Base-by-base conservation (phyloP, 1,140 invertebrate genomes). In the Polypedilum vanderplanki region DNA sequence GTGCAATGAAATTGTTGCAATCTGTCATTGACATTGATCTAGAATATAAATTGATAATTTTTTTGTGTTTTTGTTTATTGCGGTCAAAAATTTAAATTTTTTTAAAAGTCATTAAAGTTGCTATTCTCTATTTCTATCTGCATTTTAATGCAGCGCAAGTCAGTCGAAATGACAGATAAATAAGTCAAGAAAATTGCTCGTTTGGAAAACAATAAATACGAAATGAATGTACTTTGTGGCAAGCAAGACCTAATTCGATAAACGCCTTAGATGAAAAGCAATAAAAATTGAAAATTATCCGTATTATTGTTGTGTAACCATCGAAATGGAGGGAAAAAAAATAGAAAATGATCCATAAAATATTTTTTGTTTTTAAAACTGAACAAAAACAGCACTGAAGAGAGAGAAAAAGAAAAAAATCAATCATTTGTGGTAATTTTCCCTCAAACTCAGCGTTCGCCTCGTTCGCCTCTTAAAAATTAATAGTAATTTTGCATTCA, bases 401-500 rank as follows among this genome's bases (percentile, higher is more conserved):
- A 33, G 24, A 33, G 24, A 33, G 5, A 33, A 57, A 22, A 10
- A 70, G 20, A 20, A 20, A 22, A 70, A 70, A 70, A 70, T 70
- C 65, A 70, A 70, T 70, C 65, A 70, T 70, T 70, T 70, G 65
- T 22, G 65, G 65, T 70, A 70, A 22, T 18, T 70, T 70, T 70
- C 20, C 10, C 18, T 70, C 65, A 20, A 18, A 18, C 17, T 20
- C n/a, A 20, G 7, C 17, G 20, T 3, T 10, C 17, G 24, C 24
- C 24, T 33, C 24, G 24, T 33, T 33, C 24, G 24, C 24, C 24
- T 33, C 24, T 33, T 33, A 20, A 70, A 70, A 70, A 70, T 67
- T 70, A 70, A 70, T 70, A 70, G 65, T 70, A 70, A 70, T 70
- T 70, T 70, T 70, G 65, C 65, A 70, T 70, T 70, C 17, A 15